These are phyloP conservation scores for Branchipolynoe longqiensis DNA, from an alignment of 2,888 invertebrate species.

Conservation along the genomic window DNA sequence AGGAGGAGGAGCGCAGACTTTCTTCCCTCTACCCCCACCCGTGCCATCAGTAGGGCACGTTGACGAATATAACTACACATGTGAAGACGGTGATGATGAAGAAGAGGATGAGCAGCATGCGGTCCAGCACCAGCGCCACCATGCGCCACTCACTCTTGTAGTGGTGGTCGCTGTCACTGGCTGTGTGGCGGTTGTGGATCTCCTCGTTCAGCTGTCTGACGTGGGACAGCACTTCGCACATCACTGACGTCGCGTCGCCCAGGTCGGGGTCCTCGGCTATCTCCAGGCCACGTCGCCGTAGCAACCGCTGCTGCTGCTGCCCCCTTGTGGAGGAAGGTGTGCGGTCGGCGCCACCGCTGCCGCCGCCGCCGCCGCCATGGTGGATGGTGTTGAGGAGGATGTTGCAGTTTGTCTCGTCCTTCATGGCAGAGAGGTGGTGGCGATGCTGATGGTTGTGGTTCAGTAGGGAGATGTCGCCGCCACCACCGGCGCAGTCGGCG, in stretches of 20 bases:
- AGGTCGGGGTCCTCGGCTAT: neutral
- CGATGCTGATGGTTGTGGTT: slow-evolving; percentile 52
- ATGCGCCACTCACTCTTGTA: slow-evolving; percentile 68
- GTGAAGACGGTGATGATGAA: slow-evolving; percentile 66
- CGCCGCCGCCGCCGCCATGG: slow-evolving; percentile 43
- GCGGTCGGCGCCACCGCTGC: slow-evolving; percentile 44
- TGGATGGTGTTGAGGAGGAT: slow-evolving; percentile 63
- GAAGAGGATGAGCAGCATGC: slow-evolving; percentile 66
- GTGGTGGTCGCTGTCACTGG: slow-evolving; percentile 62
- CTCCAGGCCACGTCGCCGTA: slow-evolving; percentile 19
- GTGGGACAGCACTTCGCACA: slow-evolving; percentile 65
- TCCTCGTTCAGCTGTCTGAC: slow-evolving; percentile 67
- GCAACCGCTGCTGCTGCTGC: neutral
- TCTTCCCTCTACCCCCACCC: too few relatives aligned
- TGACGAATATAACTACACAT: slow-evolving; percentile 65
- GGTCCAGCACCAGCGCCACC: slow-evolving; percentile 68
- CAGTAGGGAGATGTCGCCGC: slow-evolving; percentile 58
- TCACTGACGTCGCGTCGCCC: slow-evolving; percentile 28
- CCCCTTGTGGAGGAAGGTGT: neutral
- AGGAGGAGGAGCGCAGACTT: too few relatives aligned
- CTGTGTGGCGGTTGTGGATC: slow-evolving; percentile 63
- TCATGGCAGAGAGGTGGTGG: slow-evolving; percentile 28
- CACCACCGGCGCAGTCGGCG: slow-evolving; percentile 44
- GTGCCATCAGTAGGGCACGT: slow-evolving; percentile 65
- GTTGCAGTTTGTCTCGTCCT: slow-evolving; percentile 63